These are phyloP conservation scores for Petrolisthes cinctipes DNA, from an alignment of 2,888 invertebrate species.

Conservation along the genomic window DNA sequence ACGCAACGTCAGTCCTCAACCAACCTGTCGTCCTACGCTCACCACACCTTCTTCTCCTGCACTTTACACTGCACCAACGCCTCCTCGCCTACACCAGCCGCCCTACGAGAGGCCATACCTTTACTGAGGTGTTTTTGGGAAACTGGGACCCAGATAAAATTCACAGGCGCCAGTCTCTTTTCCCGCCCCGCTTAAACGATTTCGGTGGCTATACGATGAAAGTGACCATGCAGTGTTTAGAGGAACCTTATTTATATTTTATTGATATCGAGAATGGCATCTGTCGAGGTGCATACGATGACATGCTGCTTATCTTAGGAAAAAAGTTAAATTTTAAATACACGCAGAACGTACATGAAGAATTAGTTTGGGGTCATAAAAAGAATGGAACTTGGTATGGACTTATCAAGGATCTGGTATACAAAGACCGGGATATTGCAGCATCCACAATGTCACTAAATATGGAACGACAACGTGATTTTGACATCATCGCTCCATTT, in stretches of 20 bases:
- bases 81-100: too few relatives aligned
- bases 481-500: constrained; percentile 46
- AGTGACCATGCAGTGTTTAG: neutral
- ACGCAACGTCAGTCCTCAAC: neutral
- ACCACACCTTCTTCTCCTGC: neutral
- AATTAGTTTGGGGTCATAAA: neutral
- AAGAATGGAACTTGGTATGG: constrained; percentile 36
- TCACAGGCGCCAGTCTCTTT: neutral
- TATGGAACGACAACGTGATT: constrained; percentile 14
- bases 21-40: constrained; percentile 1
- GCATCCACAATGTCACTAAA: constrained; percentile 34
- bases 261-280: neutral
- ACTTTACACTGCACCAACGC: too few relatives aligned
- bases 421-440: constrained; percentile 11
- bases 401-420: constrained; percentile 14
- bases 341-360: too few relatives aligned
- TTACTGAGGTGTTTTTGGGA: neutral
- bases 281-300: neutral
- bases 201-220: neutral
- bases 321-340: neutral
- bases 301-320: neutral
- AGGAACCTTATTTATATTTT: neutral
- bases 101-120: neutral
- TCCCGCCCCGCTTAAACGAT: neutral
- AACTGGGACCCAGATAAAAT: neutral